Evolutionary conservation across 2,888 invertebrate species (phyloP).

Genomic region (Aleiodes alternator): DNA sequence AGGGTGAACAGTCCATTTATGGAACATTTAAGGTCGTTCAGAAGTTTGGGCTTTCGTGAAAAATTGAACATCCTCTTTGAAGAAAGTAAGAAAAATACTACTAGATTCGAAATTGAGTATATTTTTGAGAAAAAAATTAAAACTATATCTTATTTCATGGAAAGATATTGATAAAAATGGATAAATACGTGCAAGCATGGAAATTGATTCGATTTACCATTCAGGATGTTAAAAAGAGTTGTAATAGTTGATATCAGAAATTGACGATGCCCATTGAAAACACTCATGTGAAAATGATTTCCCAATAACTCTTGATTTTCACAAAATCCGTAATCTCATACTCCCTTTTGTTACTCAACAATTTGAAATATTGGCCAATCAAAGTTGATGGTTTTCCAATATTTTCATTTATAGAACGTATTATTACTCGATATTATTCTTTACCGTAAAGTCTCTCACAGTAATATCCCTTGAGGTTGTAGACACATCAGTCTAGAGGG

Average conservation of each 20-base stretch:
- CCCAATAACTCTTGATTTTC: not conserved
- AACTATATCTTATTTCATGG: too few species aligned
- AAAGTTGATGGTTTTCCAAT: not conserved
- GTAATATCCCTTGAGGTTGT: constrained; percentile 21
- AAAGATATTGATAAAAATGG: too few species aligned
- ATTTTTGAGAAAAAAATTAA: too few species aligned
- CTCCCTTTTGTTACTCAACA: not conserved
- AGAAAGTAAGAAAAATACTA: too few species aligned
- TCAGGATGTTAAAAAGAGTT: not conserved
- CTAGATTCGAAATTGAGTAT: too few species aligned
- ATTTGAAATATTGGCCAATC: constrained; percentile 10
- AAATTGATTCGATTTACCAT: too few species aligned
- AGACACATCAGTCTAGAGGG: constrained; percentile 30
- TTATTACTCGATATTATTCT: not conserved
- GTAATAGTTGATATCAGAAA: not conserved
- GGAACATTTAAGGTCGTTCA: too few species aligned
- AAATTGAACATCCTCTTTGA: too few species aligned
- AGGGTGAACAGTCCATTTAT: too few species aligned
- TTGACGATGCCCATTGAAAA: constrained; percentile 2
- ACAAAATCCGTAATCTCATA: not conserved
- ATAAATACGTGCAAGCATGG: too few species aligned
- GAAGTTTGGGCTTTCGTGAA: too few species aligned
- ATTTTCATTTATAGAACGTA: constrained; percentile 8
- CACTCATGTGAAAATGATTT: not conserved
- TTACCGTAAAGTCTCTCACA: constrained; percentile 13